Evolutionary conservation across 2,888 invertebrate species (phyloP), one percentile per base, ranked within the genome.

Genomic region (Cinara cedri): DNA sequence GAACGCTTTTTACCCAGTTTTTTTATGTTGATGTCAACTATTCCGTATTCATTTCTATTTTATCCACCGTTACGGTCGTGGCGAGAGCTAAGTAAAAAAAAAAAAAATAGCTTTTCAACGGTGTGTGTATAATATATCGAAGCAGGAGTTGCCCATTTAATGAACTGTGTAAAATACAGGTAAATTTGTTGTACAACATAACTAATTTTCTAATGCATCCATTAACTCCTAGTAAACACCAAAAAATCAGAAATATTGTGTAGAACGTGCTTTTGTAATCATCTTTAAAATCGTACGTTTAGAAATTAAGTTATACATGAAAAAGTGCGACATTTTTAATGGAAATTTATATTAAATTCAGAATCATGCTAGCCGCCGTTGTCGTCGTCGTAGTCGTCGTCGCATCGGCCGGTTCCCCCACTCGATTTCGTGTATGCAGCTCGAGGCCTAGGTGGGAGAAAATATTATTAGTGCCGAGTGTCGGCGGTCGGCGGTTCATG

Each of bases 251-350:
- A n/a, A n/a, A n/a, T n/a, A n/a, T n/a, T n/a, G n/a, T n/a, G n/a
- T n/a, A n/a, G n/a, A n/a, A n/a, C n/a, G n/a, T n/a, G n/a, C n/a
- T n/a, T 65, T 65, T 65, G 44, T 66, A 65, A 65, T 46, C 44
- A 21, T 65, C 46, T 24, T 66, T 19, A 54, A 68, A 66, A 66
- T 66, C 66, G 46, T 66, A 66, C 66, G 16, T 24, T 66, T 66
- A 66, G 24, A 66, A 66, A 49, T 49, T 49, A 49, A 66, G 49
- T 66, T 66, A 46, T 66, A 49, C 4, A 66, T 66, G 49, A 66
- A 66, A 66, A 66, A 66, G 66, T 49, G 24, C 46, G 46, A 66
- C 4, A 1, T 46, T 66, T 66, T 66, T 49, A 66, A 66, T 16
- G 21, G n/a, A n/a, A n/a, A n/a, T n/a, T n/a, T n/a, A n/a, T n/a